phyloP scores from a whole-genome alignment of 92 coral and sea anemone species.

The Porites evermanni region DNA sequence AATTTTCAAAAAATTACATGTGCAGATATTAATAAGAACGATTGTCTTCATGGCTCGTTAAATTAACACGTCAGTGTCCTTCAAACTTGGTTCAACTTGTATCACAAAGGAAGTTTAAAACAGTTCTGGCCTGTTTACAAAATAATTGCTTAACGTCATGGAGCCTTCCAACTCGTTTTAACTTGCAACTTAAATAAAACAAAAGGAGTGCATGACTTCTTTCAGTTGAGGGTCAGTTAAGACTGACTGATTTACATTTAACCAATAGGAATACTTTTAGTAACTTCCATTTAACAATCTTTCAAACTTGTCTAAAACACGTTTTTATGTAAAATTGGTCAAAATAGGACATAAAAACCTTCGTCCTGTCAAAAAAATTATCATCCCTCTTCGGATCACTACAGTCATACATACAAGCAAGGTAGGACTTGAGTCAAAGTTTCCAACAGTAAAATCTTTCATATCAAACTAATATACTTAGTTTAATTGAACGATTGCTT shows the following conservation, averaged over 20 bases:
- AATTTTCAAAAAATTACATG: no score
- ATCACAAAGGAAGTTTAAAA: no score
- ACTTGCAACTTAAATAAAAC: neutral
- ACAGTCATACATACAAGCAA: neutral
- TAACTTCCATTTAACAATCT: neutral
- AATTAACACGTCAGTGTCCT: neutral
- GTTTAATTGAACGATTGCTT: no score
- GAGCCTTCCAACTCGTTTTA: neutral
- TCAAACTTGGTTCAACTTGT: neutral
- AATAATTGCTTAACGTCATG: no score
- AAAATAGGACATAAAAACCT: neutral
- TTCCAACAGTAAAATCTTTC: no score
- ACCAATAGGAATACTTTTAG: neutral
- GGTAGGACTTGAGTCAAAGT: neutral
- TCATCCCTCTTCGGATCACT: neutral
- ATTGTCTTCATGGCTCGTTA: neutral
- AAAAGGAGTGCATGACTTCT: neutral
- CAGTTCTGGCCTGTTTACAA: neutral
- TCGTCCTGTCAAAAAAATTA: no score
- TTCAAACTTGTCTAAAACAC: neutral
- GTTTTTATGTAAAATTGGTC: neutral
- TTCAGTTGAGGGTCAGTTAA: neutral
- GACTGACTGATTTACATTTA: neutral
- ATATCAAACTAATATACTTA: no score
- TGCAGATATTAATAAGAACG: neutral